Evolutionary conservation across 2,113 vertebrate species (phyloP).

Genomic region (Poicephalus meyeri): DNA sequence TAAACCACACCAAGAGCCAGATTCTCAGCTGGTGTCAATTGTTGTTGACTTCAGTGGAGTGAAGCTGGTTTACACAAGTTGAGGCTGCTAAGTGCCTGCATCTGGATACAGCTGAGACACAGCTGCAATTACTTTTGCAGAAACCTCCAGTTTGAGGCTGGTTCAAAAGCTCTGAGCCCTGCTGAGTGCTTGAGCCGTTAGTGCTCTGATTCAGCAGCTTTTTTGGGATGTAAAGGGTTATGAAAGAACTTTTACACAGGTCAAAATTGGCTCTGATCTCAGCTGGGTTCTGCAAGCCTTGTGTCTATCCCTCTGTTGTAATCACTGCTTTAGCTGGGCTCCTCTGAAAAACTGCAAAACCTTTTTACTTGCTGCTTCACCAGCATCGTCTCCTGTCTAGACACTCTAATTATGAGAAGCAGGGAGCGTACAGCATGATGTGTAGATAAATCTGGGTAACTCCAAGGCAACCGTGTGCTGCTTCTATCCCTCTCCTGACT

Average conservation of each 20-base stretch:
- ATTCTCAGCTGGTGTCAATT: slow-evolving; percentile 65
- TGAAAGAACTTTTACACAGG: slow-evolving; percentile 38
- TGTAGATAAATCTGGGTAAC: slow-evolving; percentile 59
- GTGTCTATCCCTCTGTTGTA: slow-evolving; percentile 56
- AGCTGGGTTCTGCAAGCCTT: slow-evolving; percentile 35
- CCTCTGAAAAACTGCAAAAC: slow-evolving; percentile 68
- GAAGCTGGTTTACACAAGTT: slow-evolving; percentile 64
- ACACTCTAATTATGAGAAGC: slow-evolving; percentile 74
- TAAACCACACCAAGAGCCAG: background rate
- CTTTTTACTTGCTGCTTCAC: slow-evolving; percentile 66
- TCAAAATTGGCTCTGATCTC: slow-evolving; percentile 28
- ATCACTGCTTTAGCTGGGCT: slow-evolving; percentile 62
- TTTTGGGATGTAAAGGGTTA: slow-evolving; percentile 10
- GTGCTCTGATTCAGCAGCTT: slow-evolving; percentile 50
- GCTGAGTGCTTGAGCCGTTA: background rate
- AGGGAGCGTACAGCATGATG: slow-evolving; percentile 47
- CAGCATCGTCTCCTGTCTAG: slow-evolving; percentile 78
- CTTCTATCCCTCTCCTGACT: background rate
- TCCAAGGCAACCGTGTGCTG: background rate
- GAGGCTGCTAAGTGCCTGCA: slow-evolving; percentile 32
- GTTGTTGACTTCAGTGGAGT: slow-evolving; percentile 48
- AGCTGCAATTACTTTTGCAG: slow-evolving; percentile 38
- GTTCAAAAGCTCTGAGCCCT: slow-evolving; percentile 9
- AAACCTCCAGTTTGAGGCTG: background rate
- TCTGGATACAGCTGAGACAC: background rate